phyloP scores from a whole-genome alignment of 2,888 invertebrate genomes.

The Trissonchulus latispiculum region DNA sequence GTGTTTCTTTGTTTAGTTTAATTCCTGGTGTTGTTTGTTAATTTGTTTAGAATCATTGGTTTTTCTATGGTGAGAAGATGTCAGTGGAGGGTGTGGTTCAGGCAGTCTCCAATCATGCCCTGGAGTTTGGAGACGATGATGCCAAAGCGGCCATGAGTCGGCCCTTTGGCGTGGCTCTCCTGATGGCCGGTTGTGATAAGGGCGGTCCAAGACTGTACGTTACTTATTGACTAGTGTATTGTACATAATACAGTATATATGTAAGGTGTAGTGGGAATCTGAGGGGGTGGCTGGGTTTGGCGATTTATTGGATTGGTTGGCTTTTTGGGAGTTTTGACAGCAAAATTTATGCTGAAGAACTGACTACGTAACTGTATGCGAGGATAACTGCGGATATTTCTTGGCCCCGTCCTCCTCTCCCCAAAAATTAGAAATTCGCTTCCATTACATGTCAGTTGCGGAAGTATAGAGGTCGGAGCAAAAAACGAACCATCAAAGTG shows the following conservation, averaged over 20 bases:
- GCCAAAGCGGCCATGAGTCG: constrained; percentile 70
- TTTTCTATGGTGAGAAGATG: constrained; percentile 91
- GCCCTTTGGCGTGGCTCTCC: constrained; percentile 95
- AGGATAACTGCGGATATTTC: too few relatives aligned
- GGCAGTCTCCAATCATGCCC: constrained; percentile 95
- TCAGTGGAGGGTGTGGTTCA: constrained; percentile 93
- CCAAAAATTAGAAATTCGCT: too few relatives aligned
- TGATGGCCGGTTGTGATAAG: constrained; percentile 78
- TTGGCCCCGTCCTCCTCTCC: too few relatives aligned
- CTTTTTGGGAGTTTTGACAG: too few relatives aligned
- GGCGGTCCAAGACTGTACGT: constrained; percentile 76
- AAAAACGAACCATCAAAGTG: too few relatives aligned
- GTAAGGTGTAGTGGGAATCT: not conserved
- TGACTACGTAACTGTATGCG: too few relatives aligned
- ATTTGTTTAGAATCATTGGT: constrained; percentile 77
- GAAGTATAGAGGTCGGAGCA: too few relatives aligned
- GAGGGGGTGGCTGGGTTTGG: constrained; percentile 21
- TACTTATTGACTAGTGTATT: too few relatives aligned
- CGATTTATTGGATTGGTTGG: not conserved
- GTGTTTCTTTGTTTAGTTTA: too few relatives aligned
- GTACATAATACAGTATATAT: constrained; percentile 3
- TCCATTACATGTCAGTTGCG: too few relatives aligned
- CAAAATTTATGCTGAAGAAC: too few relatives aligned
- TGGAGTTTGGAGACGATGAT: constrained; percentile 97
- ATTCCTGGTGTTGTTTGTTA: too few relatives aligned